phyloP scores from a whole-genome alignment of 2,888 invertebrate genomes.

The Leucania comma region DNA sequence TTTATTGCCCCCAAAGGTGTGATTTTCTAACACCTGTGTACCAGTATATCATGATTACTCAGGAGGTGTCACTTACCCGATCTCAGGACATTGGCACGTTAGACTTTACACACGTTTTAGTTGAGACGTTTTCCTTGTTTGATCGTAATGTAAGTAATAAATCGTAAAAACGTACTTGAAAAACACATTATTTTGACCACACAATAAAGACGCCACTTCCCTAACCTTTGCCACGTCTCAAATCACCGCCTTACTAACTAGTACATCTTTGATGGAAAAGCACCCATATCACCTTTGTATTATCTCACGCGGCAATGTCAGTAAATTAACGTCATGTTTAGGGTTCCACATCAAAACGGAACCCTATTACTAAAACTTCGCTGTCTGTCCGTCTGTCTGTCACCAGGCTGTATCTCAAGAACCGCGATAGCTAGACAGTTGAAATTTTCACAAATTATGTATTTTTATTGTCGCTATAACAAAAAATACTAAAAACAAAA shows the following conservation, averaged over 20 bases:
- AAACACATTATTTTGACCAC: conserved; percentile 24
- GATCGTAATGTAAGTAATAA: conserved; percentile 27
- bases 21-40: conserved; percentile 34
- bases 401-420: too few species aligned
- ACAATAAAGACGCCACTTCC: not conserved
- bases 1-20: conserved; percentile 22
- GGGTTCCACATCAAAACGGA: too few species aligned
- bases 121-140: conserved; percentile 46
- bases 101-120: conserved; percentile 8
- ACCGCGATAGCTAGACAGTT: too few species aligned
- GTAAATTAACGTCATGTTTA: too few species aligned
- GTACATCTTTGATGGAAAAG: not conserved
- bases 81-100: conserved; percentile 17
- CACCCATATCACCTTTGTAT: not conserved
- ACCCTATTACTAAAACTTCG: too few species aligned
- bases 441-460: too few species aligned
- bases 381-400: too few species aligned
- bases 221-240: not conserved
- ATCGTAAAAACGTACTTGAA: conserved; percentile 25
- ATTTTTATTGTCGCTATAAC: too few species aligned
- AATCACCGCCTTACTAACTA: too few species aligned
- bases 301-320: too few species aligned
- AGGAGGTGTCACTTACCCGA: conserved; percentile 31
- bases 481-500: too few species aligned
- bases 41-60: conserved; percentile 48